Percentiles rank a stretch among this genome's conserved stretches.
Conservation (phyloP, 1,140 invertebrate species). For the Sinonovacula constricta region DNA sequence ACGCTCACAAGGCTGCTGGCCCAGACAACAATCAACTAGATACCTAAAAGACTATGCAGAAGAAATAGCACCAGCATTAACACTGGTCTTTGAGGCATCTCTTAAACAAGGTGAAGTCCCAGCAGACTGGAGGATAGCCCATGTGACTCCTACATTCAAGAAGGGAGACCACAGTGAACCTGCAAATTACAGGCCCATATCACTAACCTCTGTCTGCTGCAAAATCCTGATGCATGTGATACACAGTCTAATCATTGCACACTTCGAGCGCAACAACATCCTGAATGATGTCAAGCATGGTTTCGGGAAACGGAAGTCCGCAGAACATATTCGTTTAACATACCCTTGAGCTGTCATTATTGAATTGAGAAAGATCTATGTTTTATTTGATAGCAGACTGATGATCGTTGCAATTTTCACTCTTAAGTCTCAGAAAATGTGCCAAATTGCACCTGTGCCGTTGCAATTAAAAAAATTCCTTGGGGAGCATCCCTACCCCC, state of each 20-base stretch:
- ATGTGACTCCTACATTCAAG: slow-evolving; percentile 13
- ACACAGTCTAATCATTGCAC: slow-evolving; percentile 40
- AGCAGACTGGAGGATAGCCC: slow-evolving; percentile 9
- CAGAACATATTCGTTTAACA: too few species aligned
- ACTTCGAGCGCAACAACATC: slow-evolving; percentile 36
- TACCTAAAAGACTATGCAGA: neutral
- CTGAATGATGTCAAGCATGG: slow-evolving; percentile 36
- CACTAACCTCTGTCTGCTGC: slow-evolving; percentile 38
- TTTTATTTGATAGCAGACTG: too few species aligned
- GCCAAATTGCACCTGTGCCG: too few species aligned
- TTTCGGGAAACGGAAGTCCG: slow-evolving; percentile 40
- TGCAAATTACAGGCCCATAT: slow-evolving; percentile 40
- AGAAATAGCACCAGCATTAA: slow-evolving; percentile 5
- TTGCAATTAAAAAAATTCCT: too few species aligned
- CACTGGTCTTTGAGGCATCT: neutral
- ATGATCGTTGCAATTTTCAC: too few species aligned
- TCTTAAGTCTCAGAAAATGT: too few species aligned
- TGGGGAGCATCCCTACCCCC: too few species aligned
- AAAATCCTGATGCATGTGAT: slow-evolving; percentile 46
- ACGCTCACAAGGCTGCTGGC: neutral
- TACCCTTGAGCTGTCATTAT: too few species aligned
- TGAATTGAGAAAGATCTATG: too few species aligned
- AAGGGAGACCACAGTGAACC: slow-evolving; percentile 14
- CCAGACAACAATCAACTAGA: slow-evolving; percentile 9
- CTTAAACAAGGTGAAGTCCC: slow-evolving; percentile 8